Evolutionary conservation across 2,888 invertebrate species (phyloP), one percentile per base, ranked within the genome.

Genomic region (Axea sp.): DNA sequence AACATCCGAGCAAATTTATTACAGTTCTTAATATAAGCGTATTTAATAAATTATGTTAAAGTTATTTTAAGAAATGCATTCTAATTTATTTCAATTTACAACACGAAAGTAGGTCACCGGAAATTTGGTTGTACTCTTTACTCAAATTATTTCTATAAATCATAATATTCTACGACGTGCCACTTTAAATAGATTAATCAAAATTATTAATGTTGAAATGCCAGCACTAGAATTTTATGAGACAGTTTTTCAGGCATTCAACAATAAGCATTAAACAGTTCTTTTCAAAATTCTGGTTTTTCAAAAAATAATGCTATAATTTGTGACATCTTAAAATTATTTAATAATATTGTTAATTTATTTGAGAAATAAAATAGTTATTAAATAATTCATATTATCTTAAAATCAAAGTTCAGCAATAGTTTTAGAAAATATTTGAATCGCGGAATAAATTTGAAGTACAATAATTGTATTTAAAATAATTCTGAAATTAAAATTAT

Each of bases 61-160:
- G 2, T 19, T 19, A 19, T 19, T 19, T 19, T 19, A 19, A 47
- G 30, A 30, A 9, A 8, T 11, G 9, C 6, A n/a, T 12, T 47
- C 11, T 17, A 19, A 30, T 30, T 30, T 47, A 30, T 47, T 47
- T 47, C n/a, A 49, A 49, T 49, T 49, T 19, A 33, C 33, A 49
- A 8, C 22, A 8, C n/a, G n/a, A 11, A 49, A 49, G 26, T 53
- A 26, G 24, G 26, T 53, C 37, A 8, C 9, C 26, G 14, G 11
- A 37, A 53, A 53, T 37, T 37, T 53, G 51, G 37, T 53, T 53
- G 37, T 9, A 26, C 26, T 6, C 15, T 2, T 4, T 26, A 6
- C 26, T 22, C 5, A 37, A 37, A 53, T 53, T 53, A 37, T 37
- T 37, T 53, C 17, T 37, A 37, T 53, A 53, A 53, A 37, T 53